These are phyloP conservation scores for Caenorhabditis tropicalis DNA, from an alignment of 1,140 invertebrate genomes.

Conservation along the genomic window DNA sequence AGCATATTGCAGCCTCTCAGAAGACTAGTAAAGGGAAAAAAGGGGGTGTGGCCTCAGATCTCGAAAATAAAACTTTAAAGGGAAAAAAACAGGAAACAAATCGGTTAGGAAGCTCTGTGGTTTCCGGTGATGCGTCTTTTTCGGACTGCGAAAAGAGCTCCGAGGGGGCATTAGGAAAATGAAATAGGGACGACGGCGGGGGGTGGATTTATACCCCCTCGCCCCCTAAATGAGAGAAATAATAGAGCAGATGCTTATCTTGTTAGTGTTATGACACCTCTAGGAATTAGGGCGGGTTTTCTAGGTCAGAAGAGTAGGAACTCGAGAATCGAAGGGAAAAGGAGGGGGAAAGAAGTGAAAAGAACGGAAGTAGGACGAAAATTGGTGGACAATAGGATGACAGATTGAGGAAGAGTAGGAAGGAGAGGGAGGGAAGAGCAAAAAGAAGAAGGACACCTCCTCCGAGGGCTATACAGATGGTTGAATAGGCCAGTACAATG, in stretches of 20 bases:
- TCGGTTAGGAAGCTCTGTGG: not conserved
- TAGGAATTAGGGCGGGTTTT: not conserved
- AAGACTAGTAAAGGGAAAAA: no score
- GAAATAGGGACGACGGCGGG: not conserved
- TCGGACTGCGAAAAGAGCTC: not conserved
- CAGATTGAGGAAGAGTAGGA: not conserved
- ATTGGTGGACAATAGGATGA: constrained; percentile 20
- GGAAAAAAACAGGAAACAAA: constrained; percentile 21
- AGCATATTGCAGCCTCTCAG: no score
- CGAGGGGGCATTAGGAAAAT: constrained; percentile 4
- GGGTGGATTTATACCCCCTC: constrained; percentile 27
- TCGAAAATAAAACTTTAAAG: no score
- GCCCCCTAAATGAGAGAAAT: not conserved
- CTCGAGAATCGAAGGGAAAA: no score
- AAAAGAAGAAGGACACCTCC: not conserved
- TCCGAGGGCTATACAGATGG: not conserved
- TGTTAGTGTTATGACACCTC: constrained; percentile 42
- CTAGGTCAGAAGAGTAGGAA: no score
- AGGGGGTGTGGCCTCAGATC: no score
- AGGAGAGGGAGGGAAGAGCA: not conserved
- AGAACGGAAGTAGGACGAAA: constrained; percentile 1
- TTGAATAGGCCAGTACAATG: not conserved
- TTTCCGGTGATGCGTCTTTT: constrained; percentile 31
- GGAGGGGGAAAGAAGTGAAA: not conserved
- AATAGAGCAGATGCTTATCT: constrained; percentile 40